Conservation (phyloP, 2,113 vertebrate species). For the Aegithalos caudatus region DNA sequence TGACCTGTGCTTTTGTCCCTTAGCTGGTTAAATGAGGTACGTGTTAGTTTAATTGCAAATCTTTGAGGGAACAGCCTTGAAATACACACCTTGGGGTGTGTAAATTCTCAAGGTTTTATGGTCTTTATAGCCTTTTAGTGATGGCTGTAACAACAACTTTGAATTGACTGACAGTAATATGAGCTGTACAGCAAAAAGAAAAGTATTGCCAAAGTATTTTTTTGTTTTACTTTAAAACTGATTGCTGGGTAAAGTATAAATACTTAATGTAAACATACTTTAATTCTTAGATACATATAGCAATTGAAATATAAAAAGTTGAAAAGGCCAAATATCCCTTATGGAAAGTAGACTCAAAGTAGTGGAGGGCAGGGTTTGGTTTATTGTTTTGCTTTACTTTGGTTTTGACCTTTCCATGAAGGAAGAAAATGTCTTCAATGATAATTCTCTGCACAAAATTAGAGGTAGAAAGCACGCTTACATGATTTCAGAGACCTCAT, state of each 20-base stretch:
- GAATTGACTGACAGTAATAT: neutral
- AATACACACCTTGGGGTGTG: neutral
- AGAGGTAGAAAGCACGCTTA: neutral
- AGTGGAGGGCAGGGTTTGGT: fast-evolving
- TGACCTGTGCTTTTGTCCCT: neutral
- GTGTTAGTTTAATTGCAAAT: neutral
- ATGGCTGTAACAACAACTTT: neutral
- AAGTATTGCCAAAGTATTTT: neutral
- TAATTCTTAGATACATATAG: neutral
- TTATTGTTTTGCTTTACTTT: neutral
- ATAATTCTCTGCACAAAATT: neutral
- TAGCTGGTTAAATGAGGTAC: neutral
- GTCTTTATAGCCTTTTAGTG: neutral
- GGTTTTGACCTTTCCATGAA: neutral
- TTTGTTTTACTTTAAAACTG: neutral
- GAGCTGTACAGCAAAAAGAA: neutral
- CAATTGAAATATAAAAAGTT: neutral
- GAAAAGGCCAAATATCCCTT: neutral
- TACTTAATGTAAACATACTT: neutral
- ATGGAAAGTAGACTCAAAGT: neutral
- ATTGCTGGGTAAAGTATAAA: neutral
- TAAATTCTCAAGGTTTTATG: neutral
- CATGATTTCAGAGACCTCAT: neutral
- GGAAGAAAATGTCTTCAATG: neutral
- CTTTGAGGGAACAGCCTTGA: neutral